Evolutionary conservation across 2,888 invertebrate species (phyloP).

Genomic region (Meiosimyza decipiens): DNA sequence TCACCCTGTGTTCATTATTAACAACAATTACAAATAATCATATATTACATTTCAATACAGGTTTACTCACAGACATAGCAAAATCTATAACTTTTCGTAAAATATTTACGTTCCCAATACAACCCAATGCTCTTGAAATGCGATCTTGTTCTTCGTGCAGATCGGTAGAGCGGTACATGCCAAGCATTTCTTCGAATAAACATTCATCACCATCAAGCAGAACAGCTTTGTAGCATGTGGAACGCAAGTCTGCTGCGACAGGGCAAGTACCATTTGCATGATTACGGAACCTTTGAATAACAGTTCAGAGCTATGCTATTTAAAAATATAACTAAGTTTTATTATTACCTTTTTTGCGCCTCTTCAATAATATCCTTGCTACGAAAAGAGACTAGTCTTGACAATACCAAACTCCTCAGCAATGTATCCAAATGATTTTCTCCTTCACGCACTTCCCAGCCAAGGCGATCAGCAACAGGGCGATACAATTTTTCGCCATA

Average conservation of each 20-base stretch:
- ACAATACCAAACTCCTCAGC: constrained; percentile 85
- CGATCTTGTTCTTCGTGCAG: constrained; percentile 94
- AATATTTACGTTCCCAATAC: constrained; percentile 77
- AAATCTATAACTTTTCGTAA: constrained; percentile 82
- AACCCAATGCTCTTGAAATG: constrained; percentile 86
- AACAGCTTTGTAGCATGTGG: constrained; percentile 88
- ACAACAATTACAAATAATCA: background rate
- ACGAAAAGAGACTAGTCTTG: constrained; percentile 83
- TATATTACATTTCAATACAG: background rate
- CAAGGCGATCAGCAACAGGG: constrained; percentile 78
- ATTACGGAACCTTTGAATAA: constrained; percentile 69
- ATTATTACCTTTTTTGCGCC: constrained; percentile 70
- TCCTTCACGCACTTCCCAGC: constrained; percentile 85
- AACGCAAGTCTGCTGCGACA: constrained; percentile 87
- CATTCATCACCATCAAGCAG: constrained; percentile 76
- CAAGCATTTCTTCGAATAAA: constrained; percentile 81
- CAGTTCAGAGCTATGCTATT: background rate
- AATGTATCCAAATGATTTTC: constrained; percentile 91
- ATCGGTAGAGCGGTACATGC: constrained; percentile 85
- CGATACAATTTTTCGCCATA: constrained; percentile 81
- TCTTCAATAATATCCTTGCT: constrained; percentile 82
- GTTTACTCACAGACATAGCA: constrained; percentile 78
- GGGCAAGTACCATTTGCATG: constrained; percentile 73
- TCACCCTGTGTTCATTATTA: constrained; percentile 73
- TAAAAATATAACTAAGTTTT: background rate